Evolutionary conservation across 2,888 invertebrate genomes (phyloP), one percentile per base, ranked within the genome.

Genomic region (Eumerus sabulonum): DNA sequence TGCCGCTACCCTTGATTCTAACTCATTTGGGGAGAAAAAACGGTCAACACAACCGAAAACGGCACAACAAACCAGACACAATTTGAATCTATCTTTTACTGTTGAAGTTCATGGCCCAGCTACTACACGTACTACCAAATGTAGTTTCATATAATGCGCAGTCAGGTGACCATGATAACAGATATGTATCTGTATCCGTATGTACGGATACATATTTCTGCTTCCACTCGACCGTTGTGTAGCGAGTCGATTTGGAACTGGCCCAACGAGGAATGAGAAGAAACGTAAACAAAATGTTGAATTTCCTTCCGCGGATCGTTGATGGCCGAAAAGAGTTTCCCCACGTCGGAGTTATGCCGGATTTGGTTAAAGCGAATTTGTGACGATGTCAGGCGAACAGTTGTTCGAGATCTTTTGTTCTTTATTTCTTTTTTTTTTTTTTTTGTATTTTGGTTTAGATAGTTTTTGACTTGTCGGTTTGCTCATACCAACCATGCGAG

Each of bases 341-440:
- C 35, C 60, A 27, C 44, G 44, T 71, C 71, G 19, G 35, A 76
- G 66, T 71, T 76, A 27, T 36, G 44, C 76, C 71, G 19, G 35
- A 76, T 71, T 71, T 76, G 71, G 76, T 48, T 50, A 66, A 45
- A 66, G 60, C 60, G 71, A 76, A 76, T 76, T 76, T 66, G 76
- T 76, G 76, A 71, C 76, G 76, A 71, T 66, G 71, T 42, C 40
- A 60, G 17, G 40, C 13, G 53, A 50, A 76, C 70, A 70, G 63
- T 76, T 62, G 57, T 76, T 53, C 53, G 36, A 70, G 27, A 57
- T 63, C 51, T 35, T 45, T 57, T 57, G 18, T 13, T 16, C 17
- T 59, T 68, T n/a, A 16, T 35, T 35, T 51, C 40, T 45, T 57
- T 57, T 42, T 13, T 16, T 19, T 59, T 68, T n/a, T 35, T 35